These are phyloP conservation scores for Pseudopodoces humilis DNA, from an alignment of 2,113 vertebrate genomes.

Conservation along the genomic window DNA sequence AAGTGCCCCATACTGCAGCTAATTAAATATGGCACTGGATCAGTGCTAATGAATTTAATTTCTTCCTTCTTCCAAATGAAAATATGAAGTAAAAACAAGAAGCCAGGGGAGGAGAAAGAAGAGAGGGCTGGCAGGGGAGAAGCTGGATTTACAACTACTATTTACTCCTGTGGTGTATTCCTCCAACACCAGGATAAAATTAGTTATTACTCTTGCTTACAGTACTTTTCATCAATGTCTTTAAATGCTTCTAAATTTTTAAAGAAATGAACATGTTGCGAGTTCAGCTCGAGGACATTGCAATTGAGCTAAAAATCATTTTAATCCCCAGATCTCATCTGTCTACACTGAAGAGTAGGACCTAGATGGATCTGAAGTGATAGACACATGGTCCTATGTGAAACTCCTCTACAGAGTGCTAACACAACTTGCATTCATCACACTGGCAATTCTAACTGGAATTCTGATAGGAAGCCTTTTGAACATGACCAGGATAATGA, in stretches of 20 bases:
- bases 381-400: not conserved
- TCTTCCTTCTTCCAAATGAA: not conserved
- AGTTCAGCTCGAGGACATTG: not conserved
- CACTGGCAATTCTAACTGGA: not conserved
- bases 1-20: not conserved
- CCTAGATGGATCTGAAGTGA: not conserved
- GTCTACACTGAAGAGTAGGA: not conserved
- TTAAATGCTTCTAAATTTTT: not conserved
- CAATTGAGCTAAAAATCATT: not conserved
- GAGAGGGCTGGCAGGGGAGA: not conserved
- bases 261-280: not conserved
- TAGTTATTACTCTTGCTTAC: not conserved
- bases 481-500: not conserved
- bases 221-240: not conserved
- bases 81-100: not conserved
- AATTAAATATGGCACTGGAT: constrained; percentile 4
- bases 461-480: not conserved
- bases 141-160: not conserved
- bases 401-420: not conserved
- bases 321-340: not conserved
- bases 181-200: not conserved
- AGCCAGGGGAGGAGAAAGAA: rapidly evolving
- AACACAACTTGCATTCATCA: not conserved
- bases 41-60: constrained; percentile 15
- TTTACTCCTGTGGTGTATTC: not conserved